A percentile compares a stretch with the other conserved stretches of the same genome.
These are phyloP conservation scores for Trachelipus rathkii DNA, from an alignment of 1,140 invertebrate species.

Conservation along the genomic window DNA sequence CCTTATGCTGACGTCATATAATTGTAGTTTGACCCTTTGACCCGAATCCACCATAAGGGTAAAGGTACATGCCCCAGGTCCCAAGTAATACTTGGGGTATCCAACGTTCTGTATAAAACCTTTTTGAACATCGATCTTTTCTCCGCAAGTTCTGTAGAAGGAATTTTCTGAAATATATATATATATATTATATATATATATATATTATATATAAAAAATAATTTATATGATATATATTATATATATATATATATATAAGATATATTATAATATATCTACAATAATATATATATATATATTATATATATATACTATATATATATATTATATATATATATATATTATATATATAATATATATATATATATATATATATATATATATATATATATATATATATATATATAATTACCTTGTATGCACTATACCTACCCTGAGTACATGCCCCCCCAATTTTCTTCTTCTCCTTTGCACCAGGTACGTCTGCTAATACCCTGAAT, in stretches of 20 bases:
- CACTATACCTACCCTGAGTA: conserved; percentile 60
- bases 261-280: no score
- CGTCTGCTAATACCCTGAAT: conserved; percentile 51
- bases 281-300: no score
- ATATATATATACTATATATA: no score
- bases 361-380: conserved; percentile 12
- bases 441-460: conserved; percentile 53
- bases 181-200: no score
- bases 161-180: conserved; percentile 21
- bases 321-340: background rate
- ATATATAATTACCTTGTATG: conserved; percentile 55
- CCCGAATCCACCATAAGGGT: conserved; percentile 53
- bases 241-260: no score
- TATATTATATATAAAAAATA: no score
- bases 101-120: conserved; percentile 61
- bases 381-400: background rate
- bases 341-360: conserved; percentile 18
- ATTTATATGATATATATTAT: no score
- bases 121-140: conserved; percentile 50
- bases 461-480: conserved; percentile 45
- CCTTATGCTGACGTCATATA: conserved; percentile 59
- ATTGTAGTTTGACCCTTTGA: conserved; percentile 55
- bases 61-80: conserved; percentile 54
- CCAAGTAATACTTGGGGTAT: conserved; percentile 61
- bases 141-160: conserved; percentile 52